Evolutionary conservation across 2,888 invertebrate genomes (phyloP).

Genomic region (Synergus japonicus): DNA sequence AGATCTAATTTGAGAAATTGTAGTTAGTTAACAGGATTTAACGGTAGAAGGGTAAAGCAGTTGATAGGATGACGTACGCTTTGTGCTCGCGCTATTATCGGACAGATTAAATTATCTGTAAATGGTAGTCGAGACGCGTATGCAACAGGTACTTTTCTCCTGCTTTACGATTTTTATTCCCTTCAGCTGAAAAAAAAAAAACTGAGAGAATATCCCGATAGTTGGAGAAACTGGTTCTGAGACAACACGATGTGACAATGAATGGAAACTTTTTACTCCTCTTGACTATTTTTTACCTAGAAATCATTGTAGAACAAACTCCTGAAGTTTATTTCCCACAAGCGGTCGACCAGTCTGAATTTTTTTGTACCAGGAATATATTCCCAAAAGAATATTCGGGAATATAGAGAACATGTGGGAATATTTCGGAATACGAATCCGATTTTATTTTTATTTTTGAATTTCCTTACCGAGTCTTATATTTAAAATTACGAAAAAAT

Average conservation of each 20-base stretch:
- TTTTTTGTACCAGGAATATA: too few relatives aligned
- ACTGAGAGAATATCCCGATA: slow-evolving; percentile 43
- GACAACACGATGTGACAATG: slow-evolving; percentile 60
- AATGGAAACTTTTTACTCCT: slow-evolving; percentile 63
- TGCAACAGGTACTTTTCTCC: slow-evolving; percentile 69
- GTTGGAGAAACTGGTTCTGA: slow-evolving; percentile 16
- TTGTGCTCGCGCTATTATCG: slow-evolving; percentile 53
- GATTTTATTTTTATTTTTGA: too few relatives aligned
- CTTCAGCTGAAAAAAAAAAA: slow-evolving; percentile 50
- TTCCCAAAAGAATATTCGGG: too few relatives aligned
- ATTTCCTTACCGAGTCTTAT: too few relatives aligned
- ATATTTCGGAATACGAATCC: too few relatives aligned
- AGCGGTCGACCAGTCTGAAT: too few relatives aligned
- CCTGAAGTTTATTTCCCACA: neutral
- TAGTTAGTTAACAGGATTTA: slow-evolving; percentile 23
- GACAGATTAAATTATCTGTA: slow-evolving; percentile 62
- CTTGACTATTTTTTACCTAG: slow-evolving; percentile 45
- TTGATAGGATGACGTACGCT: slow-evolving; percentile 38
- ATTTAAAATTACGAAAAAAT: too few relatives aligned
- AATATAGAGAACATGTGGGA: too few relatives aligned
- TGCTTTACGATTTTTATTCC: slow-evolving; percentile 68
- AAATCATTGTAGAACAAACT: slow-evolving; percentile 17
- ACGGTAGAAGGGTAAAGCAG: slow-evolving; percentile 26
- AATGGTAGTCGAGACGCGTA: slow-evolving; percentile 48
- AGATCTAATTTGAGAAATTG: slow-evolving; percentile 19